Evolutionary conservation across 2,113 vertebrate genomes (phyloP).

Genomic region (Chamaetylas fuelleborni): DNA sequence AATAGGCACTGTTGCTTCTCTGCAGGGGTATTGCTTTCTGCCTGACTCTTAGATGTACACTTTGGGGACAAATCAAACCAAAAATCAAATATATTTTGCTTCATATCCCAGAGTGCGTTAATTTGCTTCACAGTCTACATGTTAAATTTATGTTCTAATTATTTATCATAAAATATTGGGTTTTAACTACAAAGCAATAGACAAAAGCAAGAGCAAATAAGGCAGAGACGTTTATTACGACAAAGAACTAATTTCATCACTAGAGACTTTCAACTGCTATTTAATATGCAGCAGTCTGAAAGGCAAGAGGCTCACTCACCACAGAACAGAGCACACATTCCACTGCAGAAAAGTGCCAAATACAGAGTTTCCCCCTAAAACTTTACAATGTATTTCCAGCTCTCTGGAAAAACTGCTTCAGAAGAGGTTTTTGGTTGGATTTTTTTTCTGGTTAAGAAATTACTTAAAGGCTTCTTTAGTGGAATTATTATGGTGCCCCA

Average conservation of each 20-base stretch:
- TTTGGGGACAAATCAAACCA: constrained; percentile 5
- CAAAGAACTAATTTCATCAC: constrained; percentile 16
- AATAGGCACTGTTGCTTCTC: background rate
- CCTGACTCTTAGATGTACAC: background rate
- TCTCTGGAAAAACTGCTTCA: constrained; percentile 25
- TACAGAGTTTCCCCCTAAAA: constrained; percentile 4
- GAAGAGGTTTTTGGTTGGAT: background rate
- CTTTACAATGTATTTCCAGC: constrained; percentile 35
- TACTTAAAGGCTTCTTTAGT: constrained; percentile 6
- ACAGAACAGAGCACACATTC: constrained; percentile 4
- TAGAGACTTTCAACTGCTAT: background rate
- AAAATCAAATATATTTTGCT: constrained; percentile 26
- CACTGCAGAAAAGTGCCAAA: background rate
- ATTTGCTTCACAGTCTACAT: background rate
- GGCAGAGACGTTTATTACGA: background rate
- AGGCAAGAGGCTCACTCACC: background rate
- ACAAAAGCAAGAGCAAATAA: background rate
- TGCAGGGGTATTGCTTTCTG: background rate
- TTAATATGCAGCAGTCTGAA: background rate
- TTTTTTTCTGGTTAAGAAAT: background rate
- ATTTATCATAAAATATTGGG: background rate
- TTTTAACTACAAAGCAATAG: background rate
- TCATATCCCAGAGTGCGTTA: background rate
- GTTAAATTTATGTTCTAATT: background rate
- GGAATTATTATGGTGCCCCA: constrained; percentile 6